phyloP scores from a whole-genome alignment of 64 coral and sea anemone species.

The Montipora capricornis region DNA sequence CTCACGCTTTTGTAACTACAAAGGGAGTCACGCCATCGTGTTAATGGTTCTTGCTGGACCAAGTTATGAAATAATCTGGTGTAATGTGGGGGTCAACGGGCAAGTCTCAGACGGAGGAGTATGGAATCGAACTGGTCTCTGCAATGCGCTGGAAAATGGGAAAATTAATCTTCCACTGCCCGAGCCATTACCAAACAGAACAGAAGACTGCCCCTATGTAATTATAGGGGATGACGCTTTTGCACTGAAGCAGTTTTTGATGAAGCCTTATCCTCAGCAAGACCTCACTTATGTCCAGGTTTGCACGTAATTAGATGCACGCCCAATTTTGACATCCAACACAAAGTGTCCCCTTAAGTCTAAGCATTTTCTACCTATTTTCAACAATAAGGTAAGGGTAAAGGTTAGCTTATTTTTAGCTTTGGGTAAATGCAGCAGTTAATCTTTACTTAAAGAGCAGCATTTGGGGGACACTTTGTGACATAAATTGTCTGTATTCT shows the following conservation, averaged over 20 bases:
- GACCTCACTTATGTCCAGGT: not conserved
- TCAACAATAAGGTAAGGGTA: too few relatives aligned
- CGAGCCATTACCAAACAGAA: constrained; percentile 39
- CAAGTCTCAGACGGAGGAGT: constrained; percentile 46
- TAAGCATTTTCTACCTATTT: too few relatives aligned
- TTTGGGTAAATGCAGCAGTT: too few relatives aligned
- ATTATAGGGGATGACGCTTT: constrained; percentile 80
- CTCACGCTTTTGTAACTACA: constrained; percentile 45
- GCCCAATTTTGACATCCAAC: too few relatives aligned
- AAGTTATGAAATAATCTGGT: constrained; percentile 47
- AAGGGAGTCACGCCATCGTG: constrained; percentile 59
- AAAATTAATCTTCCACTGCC: constrained; percentile 48
- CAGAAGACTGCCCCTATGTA: constrained; percentile 34
- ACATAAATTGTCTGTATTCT: too few relatives aligned
- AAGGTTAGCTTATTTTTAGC: too few relatives aligned
- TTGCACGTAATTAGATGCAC: too few relatives aligned
- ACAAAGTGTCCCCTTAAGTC: too few relatives aligned
- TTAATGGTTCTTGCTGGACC: constrained; percentile 69
- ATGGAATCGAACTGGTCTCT: constrained; percentile 46
- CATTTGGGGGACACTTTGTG: too few relatives aligned
- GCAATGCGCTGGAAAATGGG: constrained; percentile 38
- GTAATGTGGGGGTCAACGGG: constrained; percentile 34
- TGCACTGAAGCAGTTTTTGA: constrained; percentile 34
- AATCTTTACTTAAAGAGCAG: too few relatives aligned
- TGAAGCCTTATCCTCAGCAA: constrained; percentile 42